Conservation (phyloP, 2,797 vertebrate species). For the Nyctibius grandis region DNA sequence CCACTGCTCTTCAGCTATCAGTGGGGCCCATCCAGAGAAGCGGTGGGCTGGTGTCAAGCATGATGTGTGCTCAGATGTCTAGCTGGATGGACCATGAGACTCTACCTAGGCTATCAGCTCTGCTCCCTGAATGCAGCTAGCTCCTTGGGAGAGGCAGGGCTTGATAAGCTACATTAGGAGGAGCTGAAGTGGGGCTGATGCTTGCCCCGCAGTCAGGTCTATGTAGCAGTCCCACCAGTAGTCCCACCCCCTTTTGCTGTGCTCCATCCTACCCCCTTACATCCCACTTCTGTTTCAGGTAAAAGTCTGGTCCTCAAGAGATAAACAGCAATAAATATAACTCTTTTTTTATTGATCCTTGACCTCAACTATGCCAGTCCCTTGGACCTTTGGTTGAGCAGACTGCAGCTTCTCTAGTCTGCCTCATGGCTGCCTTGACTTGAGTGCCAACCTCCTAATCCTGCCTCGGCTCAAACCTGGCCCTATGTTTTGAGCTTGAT, state of each 20-base stretch:
- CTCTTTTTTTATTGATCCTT: neutral
- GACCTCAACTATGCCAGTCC: neutral
- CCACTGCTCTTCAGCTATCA: neutral
- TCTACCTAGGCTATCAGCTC: neutral
- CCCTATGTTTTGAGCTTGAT: neutral
- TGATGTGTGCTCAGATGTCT: neutral
- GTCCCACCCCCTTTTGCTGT: neutral
- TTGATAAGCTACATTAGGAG: neutral
- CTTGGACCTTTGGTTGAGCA: neutral
- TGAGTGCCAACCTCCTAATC: neutral
- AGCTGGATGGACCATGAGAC: neutral
- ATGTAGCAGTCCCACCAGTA: neutral
- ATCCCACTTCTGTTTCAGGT: neutral
- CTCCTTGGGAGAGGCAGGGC: neutral
- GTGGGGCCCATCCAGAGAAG: accelerated
- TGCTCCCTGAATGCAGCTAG: neutral
- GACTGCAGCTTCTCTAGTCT: neutral
- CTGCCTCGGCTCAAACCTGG: neutral
- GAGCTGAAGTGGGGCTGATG: neutral
- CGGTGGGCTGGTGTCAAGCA: neutral
- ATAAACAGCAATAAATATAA: neutral
- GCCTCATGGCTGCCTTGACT: neutral
- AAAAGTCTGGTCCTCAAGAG: neutral
- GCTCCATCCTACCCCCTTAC: neutral
- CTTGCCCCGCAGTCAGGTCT: neutral